Base-by-base conservation (phyloP, 2,888 invertebrate genomes). In the Enoplolaimus lenunculus region DNA sequence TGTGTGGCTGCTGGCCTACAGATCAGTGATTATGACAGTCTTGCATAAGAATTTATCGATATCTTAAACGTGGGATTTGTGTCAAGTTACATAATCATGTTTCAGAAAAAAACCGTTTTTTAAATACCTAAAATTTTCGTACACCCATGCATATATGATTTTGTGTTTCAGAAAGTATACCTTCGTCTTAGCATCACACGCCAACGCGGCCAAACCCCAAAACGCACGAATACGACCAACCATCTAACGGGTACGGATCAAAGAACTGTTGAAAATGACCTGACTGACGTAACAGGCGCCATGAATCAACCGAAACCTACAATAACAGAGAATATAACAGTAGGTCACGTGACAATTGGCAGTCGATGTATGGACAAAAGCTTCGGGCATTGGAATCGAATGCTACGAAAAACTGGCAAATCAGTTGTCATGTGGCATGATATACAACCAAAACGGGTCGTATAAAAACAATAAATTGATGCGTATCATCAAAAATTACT, bases 381-480 rank as follows among this genome's bases (percentile, higher is more conserved):
- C 26, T 65, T 71, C 7, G 71, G 71, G 1, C 71, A 71, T 60
- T 71, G 71, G 71, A 62, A 71, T 26, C 34, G 29, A 59, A 64
- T 71, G 70, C 30, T 34, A n/a, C 65, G 35, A 16, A 31, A 59
- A 33, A 69, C 71, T 1, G 28, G 71, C n/a, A 69, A 71, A 59
- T 70, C 71, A 1, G 45, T 45, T 26, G 16, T 34, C 21, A 71
- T 71, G 71, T 71, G 71, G 71, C 71, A 71, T 60, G 16, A 60
- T 7, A 62, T 71, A 21, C 1, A 13, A 7, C 60, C 68, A 2
- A 71, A 71, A 31, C 60, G 28, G 28, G 33, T 62, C 7, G 7
- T 62, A 31, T 62, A 28, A 62, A 62, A 45, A 13, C 21, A 45
- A 7, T 45, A 21, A 45, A 45, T 45, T n/a, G n/a, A n/a, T n/a